Conservation (phyloP, 2,888 invertebrate species). For the Drosophila dives region DNA sequence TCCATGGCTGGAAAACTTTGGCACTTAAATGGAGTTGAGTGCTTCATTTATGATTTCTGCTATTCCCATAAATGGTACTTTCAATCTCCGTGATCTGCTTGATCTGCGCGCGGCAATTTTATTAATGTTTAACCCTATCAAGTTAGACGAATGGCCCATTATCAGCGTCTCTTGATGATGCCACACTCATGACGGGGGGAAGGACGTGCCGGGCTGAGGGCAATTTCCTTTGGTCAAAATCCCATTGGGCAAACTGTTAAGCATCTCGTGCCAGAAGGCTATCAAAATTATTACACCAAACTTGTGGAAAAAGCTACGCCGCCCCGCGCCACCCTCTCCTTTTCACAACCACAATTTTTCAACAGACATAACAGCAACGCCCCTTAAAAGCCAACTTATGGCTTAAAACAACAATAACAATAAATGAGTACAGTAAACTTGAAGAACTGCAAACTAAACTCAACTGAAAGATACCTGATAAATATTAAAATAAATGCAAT, state of each 20-base stretch:
- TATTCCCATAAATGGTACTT: constrained; percentile 41
- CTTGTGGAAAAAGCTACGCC: constrained; percentile 17
- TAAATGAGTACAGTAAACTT: neutral
- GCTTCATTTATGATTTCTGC: constrained; percentile 52
- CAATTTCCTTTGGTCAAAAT: constrained; percentile 53
- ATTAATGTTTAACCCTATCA: constrained; percentile 41
- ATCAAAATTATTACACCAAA: constrained; percentile 74
- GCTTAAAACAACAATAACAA: constrained; percentile 26
- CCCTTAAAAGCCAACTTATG: constrained; percentile 42
- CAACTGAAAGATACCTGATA: constrained; percentile 8
- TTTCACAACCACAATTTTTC: neutral
- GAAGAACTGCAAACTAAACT: neutral
- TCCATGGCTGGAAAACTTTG: constrained; percentile 34
- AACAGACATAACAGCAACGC: constrained; percentile 46
- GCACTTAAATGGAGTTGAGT: constrained; percentile 37
- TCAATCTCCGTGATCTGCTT: constrained; percentile 29
- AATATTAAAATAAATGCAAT: neutral
- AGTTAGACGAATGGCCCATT: constrained; percentile 14
- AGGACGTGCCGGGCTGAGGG: constrained; percentile 24
- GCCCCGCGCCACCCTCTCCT: neutral
- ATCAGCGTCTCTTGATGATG: constrained; percentile 1
- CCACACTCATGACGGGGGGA: neutral
- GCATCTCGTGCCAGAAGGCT: constrained; percentile 77
- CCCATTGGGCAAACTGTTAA: constrained; percentile 39
- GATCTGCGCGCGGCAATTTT: constrained; percentile 45